These are phyloP conservation scores for Epinephelus cyanopodus DNA, from an alignment of 2,113 vertebrate genomes.

Conservation along the genomic window DNA sequence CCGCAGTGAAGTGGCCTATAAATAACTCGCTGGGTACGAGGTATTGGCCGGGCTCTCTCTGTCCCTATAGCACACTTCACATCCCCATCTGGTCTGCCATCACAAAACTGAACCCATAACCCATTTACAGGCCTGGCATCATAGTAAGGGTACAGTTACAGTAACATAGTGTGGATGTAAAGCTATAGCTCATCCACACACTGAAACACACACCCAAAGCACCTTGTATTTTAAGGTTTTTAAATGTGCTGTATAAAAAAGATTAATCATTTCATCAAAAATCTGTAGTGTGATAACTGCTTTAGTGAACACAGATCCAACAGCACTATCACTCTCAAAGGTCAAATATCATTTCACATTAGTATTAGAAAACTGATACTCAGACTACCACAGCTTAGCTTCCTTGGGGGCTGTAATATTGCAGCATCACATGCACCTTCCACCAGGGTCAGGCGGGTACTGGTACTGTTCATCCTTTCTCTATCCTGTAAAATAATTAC, in stretches of 20 bases:
- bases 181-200: not conserved
- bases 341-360: constrained; percentile 32
- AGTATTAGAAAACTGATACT: constrained; percentile 46
- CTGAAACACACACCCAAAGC: not conserved
- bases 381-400: not conserved
- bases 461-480: constrained; percentile 32
- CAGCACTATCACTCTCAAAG: constrained; percentile 8
- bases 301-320: constrained; percentile 12
- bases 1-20: constrained; percentile 69
- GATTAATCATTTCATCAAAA: not conserved
- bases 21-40: constrained; percentile 67
- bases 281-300: not conserved
- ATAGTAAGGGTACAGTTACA: constrained; percentile 38
- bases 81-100: constrained; percentile 56
- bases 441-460: constrained; percentile 34
- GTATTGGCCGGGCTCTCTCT: constrained; percentile 31
- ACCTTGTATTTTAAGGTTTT: not conserved
- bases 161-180: not conserved
- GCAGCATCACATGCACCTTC: constrained; percentile 7
- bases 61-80: constrained; percentile 57
- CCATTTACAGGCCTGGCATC: constrained; percentile 62
- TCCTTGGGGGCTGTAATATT: constrained; percentile 22
- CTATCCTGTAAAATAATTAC: constrained; percentile 23
- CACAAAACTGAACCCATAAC: constrained; percentile 61
- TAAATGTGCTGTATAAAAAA: not conserved